These are phyloP conservation scores for Anoplolepis gracilipes DNA, from an alignment of 1,140 invertebrate species.

Conservation along the genomic window DNA sequence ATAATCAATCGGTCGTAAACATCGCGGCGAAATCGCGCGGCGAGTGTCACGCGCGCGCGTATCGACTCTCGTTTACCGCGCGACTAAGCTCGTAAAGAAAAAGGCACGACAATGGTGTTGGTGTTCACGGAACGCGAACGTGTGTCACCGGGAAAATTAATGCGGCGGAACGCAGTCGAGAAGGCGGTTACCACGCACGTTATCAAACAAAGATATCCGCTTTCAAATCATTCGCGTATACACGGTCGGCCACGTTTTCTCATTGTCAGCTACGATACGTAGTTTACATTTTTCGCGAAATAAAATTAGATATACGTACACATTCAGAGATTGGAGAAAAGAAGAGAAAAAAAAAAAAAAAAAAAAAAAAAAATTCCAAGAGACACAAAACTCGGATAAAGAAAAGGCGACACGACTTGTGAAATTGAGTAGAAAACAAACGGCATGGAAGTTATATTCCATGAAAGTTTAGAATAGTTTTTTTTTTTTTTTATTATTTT, in stretches of 20 bases:
- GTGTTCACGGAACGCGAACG: not conserved
- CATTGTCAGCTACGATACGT: not conserved
- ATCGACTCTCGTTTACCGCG: not conserved
- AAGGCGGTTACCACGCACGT: not conserved
- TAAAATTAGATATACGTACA: not conserved
- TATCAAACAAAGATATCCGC: conserved; percentile 1
- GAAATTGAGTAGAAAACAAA: not conserved
- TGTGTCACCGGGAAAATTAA: conserved; percentile 17
- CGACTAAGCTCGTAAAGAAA: conserved; percentile 21
- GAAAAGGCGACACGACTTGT: not conserved
- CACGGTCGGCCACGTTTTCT: not conserved
- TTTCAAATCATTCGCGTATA: not conserved
- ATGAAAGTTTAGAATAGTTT: not conserved
- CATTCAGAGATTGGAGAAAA: no score
- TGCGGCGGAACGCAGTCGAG: not conserved
- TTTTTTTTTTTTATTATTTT: not conserved
- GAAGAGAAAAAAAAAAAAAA: not conserved
- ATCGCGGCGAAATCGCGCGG: conserved; percentile 45
- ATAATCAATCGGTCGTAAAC: conserved; percentile 54
- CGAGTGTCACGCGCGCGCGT: not conserved
- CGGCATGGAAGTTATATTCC: no score
- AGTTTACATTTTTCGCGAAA: not conserved
- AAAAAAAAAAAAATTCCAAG: not conserved
- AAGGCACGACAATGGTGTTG: conserved; percentile 12
- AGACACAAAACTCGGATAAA: not conserved